Percentiles rank a stretch among this genome's conserved stretches.
Conservation (phyloP, 2,888 invertebrate species). For the Rhyacophila evoluta region DNA sequence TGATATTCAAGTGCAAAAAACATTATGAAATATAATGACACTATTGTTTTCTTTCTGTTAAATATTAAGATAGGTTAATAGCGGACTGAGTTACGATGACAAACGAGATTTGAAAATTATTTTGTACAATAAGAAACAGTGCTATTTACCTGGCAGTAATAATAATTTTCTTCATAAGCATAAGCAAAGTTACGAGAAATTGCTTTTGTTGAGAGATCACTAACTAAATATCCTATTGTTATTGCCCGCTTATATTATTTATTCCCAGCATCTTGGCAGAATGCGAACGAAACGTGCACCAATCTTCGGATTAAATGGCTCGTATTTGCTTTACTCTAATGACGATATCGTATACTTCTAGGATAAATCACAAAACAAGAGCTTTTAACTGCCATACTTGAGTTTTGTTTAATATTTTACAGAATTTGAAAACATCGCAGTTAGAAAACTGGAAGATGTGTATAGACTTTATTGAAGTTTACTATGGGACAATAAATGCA, state of each 20-base stretch:
- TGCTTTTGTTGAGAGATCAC: conserved; percentile 37
- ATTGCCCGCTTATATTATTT: conserved; percentile 24
- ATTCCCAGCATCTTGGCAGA: conserved; percentile 40
- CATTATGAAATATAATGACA: neutral
- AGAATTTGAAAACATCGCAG: no score
- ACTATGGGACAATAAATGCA: no score
- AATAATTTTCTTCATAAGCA: neutral
- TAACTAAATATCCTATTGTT: conserved; percentile 51
- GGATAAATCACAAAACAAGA: neutral
- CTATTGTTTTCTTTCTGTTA: neutral
- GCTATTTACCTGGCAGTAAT: neutral
- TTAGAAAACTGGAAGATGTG: no score
- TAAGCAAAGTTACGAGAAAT: conserved; percentile 1
- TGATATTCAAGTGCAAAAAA: no score
- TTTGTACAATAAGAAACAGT: neutral
- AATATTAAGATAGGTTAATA: neutral
- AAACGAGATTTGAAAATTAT: neutral
- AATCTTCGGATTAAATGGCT: conserved; percentile 41
- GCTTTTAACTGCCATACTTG: neutral
- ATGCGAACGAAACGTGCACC: conserved; percentile 42
- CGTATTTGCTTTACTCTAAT: conserved; percentile 48
- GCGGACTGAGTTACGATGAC: neutral
- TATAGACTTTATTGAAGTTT: no score
- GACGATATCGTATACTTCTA: conserved; percentile 38
- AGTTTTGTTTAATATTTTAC: no score